Conservation (phyloP, 2,113 vertebrate genomes). For the Parus major region DNA sequence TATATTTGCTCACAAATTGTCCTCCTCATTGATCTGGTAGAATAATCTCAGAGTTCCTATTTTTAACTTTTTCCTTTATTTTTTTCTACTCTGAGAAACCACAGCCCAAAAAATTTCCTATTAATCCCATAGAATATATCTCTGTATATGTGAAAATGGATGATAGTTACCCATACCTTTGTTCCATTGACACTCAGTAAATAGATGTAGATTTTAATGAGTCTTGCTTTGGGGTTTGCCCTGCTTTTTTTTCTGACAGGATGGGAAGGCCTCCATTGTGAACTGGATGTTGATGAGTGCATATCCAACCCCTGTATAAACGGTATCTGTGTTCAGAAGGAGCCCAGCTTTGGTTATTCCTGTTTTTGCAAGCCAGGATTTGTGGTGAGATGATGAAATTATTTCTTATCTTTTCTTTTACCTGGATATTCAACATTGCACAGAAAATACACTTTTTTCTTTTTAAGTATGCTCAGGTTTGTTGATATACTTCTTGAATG, state of each 20-base stretch:
- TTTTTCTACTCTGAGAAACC: neutral
- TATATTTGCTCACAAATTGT: neutral
- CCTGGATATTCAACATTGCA: neutral
- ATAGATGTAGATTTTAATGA: neutral
- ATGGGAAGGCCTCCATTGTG: slow-evolving; percentile 87
- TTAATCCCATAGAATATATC: neutral
- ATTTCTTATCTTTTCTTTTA: neutral
- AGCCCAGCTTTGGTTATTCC: slow-evolving; percentile 83
- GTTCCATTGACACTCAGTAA: neutral
- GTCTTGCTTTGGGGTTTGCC: fast-evolving
- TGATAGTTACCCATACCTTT: neutral
- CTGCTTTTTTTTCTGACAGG: slow-evolving; percentile 72
- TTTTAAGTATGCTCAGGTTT: neutral
- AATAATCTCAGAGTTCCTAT: neutral
- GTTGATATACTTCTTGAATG: neutral
- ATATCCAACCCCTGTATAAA: slow-evolving; percentile 84
- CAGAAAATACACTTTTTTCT: neutral
- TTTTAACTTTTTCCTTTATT: neutral
- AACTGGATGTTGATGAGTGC: slow-evolving; percentile 89
- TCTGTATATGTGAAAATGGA: neutral
- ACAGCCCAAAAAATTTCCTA: neutral
- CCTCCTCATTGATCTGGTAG: neutral
- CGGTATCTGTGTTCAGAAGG: slow-evolving; percentile 86
- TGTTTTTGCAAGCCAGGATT: slow-evolving; percentile 90
- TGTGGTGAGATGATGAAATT: slow-evolving; percentile 79